Conservation (phyloP, 2,888 invertebrate species). For the Habrosyne pyritoides region DNA sequence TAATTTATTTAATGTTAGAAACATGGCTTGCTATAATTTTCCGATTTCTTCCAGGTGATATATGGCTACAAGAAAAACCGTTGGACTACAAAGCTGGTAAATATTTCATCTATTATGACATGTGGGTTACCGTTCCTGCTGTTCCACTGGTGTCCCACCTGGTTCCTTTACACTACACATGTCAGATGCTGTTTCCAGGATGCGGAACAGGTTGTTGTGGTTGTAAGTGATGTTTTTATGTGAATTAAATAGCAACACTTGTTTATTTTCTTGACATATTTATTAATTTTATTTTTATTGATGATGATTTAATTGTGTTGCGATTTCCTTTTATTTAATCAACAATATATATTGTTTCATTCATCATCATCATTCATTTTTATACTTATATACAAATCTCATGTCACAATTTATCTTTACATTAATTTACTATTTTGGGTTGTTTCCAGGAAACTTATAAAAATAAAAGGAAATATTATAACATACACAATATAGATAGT, state of each 20-base stretch:
- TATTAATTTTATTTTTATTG: no score
- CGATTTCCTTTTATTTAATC: no score
- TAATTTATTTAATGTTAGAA: no score
- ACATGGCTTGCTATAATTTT: no score
- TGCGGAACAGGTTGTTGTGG: slow-evolving; percentile 90
- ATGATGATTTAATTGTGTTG: no score
- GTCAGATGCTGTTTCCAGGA: slow-evolving; percentile 86
- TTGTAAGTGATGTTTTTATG: slow-evolving; percentile 84
- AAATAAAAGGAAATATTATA: slow-evolving; percentile 87
- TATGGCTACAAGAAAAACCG: slow-evolving; percentile 86
- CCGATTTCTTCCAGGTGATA: slow-evolving; percentile 80
- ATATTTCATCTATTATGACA: slow-evolving; percentile 86
- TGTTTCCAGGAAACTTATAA: slow-evolving; percentile 88
- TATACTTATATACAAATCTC: no score
- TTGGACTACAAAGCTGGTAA: slow-evolving; percentile 83
- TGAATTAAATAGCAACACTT: not conserved
- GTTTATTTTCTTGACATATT: no score
- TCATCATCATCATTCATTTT: no score
- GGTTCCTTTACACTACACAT: slow-evolving; percentile 90
- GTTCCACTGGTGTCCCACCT: slow-evolving; percentile 95
- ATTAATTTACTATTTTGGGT: slow-evolving; percentile 9
- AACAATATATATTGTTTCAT: no score
- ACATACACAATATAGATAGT: slow-evolving; percentile 84
- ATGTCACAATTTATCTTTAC: no score
- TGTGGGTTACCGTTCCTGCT: slow-evolving; percentile 91